Conservation (phyloP, 2,888 invertebrate genomes). For the Clitarchus hookeri region DNA sequence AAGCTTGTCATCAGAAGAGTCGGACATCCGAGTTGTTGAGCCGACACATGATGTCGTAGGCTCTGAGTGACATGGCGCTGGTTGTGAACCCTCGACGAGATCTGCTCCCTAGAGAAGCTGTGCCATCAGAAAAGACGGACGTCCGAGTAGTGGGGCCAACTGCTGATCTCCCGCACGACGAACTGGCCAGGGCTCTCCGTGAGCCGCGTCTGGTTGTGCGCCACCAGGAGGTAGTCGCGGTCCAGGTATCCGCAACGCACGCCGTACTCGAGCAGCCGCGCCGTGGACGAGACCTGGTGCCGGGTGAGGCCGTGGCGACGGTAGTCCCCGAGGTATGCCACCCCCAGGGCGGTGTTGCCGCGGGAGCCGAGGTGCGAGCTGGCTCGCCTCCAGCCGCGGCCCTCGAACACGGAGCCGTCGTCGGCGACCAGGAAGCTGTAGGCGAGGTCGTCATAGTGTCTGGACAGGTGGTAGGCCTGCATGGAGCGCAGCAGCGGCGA, state of each 20-base stretch:
- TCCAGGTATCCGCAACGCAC: not conserved
- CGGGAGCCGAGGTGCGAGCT: not conserved
- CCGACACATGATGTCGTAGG: too few species aligned
- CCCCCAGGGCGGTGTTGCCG: not conserved
- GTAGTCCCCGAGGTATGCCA: not conserved
- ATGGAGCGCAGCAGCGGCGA: not conserved
- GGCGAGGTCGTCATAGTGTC: not conserved
- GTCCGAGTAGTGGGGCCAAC: not conserved
- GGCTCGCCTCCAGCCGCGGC: not conserved
- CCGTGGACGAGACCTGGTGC: not conserved
- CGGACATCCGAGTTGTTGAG: too few species aligned
- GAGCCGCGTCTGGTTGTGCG: not conserved
- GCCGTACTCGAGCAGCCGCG: not conserved
- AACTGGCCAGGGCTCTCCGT: not conserved
- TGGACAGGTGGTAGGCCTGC: not conserved
- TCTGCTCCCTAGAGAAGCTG: too few species aligned
- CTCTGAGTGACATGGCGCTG: too few species aligned
- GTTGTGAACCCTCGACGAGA: too few species aligned
- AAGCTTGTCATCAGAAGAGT: too few species aligned
- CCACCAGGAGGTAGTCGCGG: not conserved
- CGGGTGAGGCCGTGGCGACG: not conserved
- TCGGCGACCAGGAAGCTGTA: not conserved
- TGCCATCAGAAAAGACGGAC: not conserved
- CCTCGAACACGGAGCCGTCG: not conserved
- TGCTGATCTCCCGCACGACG: not conserved